phyloP scores from a whole-genome alignment of 1,140 invertebrate genomes.

The Vanessa tameamea region DNA sequence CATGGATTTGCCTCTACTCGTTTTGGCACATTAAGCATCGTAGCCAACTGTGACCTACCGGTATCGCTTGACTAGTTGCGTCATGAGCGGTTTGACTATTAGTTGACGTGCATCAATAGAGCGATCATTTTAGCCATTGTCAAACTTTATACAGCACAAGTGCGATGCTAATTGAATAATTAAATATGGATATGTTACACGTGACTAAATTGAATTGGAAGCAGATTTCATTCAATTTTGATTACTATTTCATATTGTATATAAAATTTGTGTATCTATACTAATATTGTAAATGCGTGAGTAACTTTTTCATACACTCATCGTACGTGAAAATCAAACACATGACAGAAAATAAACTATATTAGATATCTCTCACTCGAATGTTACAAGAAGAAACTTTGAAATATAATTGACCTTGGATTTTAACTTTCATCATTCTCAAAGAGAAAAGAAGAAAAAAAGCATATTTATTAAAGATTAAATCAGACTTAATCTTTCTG shows the following conservation, averaged over 20 bases:
- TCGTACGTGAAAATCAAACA: too few relatives aligned
- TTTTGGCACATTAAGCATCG: slow-evolving; percentile 18
- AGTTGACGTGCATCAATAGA: slow-evolving; percentile 22
- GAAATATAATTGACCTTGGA: too few relatives aligned
- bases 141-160: slow-evolving; percentile 1
- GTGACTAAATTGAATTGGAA: neutral
- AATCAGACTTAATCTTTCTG: too few relatives aligned
- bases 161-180: slow-evolving; percentile 2
- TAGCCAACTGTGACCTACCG: slow-evolving; percentile 6
- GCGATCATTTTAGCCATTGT: slow-evolving; percentile 23
- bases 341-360: too few relatives aligned
- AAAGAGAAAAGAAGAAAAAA: too few relatives aligned
- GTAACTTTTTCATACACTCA: too few relatives aligned
- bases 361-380: too few relatives aligned
- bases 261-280: too few relatives aligned
- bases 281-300: too few relatives aligned
- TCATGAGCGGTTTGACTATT: slow-evolving; percentile 19
- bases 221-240: neutral
- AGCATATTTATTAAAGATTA: too few relatives aligned
- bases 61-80: slow-evolving; percentile 11
- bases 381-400: too few relatives aligned
- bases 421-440: too few relatives aligned
- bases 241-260: neutral
- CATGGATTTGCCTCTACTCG: neutral
- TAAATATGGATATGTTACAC: neutral